Evolutionary conservation across 1,140 invertebrate species (phyloP).

Genomic region (Papilio helenus): DNA sequence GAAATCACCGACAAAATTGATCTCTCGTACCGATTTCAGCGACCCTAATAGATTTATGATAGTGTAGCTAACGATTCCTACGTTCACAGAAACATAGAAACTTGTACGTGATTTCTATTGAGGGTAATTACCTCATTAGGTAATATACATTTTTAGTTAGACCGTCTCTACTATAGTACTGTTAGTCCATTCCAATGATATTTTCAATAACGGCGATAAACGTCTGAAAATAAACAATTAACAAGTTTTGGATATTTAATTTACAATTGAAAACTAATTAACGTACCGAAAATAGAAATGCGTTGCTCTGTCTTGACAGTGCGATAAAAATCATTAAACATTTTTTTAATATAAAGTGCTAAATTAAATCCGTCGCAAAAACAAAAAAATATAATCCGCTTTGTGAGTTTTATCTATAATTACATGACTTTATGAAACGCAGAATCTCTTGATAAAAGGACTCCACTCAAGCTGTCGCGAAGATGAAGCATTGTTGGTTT

Average conservation of each 20-base stretch:
- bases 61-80: background rate
- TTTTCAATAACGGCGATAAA: no score
- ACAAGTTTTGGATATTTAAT: no score
- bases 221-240: no score
- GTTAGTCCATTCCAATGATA: no score
- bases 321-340: background rate
- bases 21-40: background rate
- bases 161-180: no score
- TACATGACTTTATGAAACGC: conserved; percentile 23
- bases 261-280: background rate
- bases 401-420: conserved; percentile 26
- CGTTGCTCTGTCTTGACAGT: background rate
- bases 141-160: no score
- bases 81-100: background rate
- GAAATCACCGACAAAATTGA: conserved; percentile 20
- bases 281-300: background rate
- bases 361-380: background rate
- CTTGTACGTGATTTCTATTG: background rate
- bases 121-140: no score
- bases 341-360: background rate
- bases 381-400: background rate
- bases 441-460: conserved; percentile 13
- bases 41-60: conserved; percentile 18
- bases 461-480: conserved; percentile 12
- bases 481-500: conserved; percentile 21